Base-by-base conservation (phyloP, 2,888 invertebrate genomes). In the Tetragonisca angustula region DNA sequence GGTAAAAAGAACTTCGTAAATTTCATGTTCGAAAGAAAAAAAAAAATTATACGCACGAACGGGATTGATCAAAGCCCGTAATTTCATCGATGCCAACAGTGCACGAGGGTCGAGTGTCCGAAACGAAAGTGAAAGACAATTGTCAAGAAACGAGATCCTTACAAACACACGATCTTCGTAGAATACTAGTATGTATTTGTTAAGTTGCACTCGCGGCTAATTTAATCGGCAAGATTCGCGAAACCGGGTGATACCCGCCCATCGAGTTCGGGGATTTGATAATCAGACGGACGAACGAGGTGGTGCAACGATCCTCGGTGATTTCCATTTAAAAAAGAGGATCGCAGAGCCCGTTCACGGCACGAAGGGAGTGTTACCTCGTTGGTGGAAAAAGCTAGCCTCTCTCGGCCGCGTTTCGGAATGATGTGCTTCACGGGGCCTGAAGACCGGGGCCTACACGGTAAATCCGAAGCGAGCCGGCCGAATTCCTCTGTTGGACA, bases 301-400 rank as follows among this genome's bases (percentile, higher is more conserved):
- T 68, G 67, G 61, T n/a, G 49, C 24, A 21, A 19, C 65, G 52
- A 71, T 56, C 43, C 72, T 62, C 54, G 62, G 56, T 56, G 43
- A 72, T 68, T 72, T 72, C 62, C 81, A 67, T 72, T 81, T 73
- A 36, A 72, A 75, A 81, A 68, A 72, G 65, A 32, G 49, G 36
- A 83, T 76, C 50, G 68, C 59, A 81, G 70, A n/a, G 81, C 76
- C 59, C 72, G 69, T 83, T 69, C 61, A 62, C 52, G 83, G 81
- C 73, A 65, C 43, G 78, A 67, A 84, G 83, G 71, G 82, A 82
- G 83, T 82, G 83, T 84, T 84, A 84, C 83, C 83, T 84, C 83
- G 83, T 61, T 73, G 73, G 82, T 77, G 78, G 78, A 82, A 76
- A 43, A 82, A 73, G 69, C 61, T 82, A 83, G 83, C 72, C 70